These are phyloP conservation scores for Rousettus madagascariensis DNA, from an alignment of 2,797 vertebrate genomes.

Conservation along the genomic window DNA sequence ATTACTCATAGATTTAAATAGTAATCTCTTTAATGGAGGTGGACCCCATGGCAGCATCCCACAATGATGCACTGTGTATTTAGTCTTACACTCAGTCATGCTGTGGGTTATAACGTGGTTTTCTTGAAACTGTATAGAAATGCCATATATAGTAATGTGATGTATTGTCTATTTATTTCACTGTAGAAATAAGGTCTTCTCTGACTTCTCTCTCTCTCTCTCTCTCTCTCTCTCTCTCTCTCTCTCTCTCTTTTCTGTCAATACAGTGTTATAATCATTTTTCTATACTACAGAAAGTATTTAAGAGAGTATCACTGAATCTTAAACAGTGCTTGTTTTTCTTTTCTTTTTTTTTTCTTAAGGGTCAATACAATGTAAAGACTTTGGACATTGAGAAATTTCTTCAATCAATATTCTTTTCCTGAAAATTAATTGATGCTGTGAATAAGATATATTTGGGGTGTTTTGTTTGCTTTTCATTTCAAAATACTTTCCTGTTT, in stretches of 20 bases:
- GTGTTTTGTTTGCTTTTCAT: conserved; percentile 18
- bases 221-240: background rate
- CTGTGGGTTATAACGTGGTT: background rate
- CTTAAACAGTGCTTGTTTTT: background rate
- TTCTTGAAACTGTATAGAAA: background rate
- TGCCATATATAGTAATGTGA: background rate
- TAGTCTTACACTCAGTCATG: background rate
- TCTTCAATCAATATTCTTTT: background rate
- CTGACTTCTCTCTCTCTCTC: background rate
- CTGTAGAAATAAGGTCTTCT: background rate
- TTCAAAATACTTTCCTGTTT: conserved; percentile 48
- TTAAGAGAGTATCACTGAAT: conserved; percentile 10
- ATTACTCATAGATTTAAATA: background rate
- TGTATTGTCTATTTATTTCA: background rate
- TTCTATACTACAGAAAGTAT: background rate
- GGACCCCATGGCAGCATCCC: background rate
- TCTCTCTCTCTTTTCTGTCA: background rate
- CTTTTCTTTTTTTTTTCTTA: background rate
- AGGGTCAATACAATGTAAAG: background rate
- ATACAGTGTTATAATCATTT: background rate
- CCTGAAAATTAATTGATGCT: conserved; percentile 53
- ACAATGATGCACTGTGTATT: background rate
- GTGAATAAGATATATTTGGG: conserved; percentile 51
- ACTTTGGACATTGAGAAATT: background rate
- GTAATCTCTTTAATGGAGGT: background rate